Conservation (phyloP, 1,140 invertebrate species). For the Aporrectodea caliginosa region DNA sequence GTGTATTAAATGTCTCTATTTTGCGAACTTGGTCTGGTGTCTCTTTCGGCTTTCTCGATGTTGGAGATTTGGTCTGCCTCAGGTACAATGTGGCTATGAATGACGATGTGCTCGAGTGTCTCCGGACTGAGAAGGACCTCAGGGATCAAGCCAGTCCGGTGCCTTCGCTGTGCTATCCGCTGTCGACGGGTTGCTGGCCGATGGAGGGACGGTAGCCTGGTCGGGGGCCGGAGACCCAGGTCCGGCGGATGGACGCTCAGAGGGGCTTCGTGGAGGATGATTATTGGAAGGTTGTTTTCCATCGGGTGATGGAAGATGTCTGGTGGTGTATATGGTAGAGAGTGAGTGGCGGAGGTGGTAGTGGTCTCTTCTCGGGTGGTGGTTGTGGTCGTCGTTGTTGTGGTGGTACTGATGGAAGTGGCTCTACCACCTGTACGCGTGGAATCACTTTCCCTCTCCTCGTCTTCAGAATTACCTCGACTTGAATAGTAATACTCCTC, state of each 20-base stretch:
- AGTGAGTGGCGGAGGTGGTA: not conserved
- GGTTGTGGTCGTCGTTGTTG: constrained; percentile 3
- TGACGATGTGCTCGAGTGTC: not conserved
- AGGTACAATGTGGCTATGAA: not conserved
- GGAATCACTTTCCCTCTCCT: no score
- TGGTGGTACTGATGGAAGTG: not conserved
- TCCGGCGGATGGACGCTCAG: not conserved
- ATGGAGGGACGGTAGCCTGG: not conserved
- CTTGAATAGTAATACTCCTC: no score
- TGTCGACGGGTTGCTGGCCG: not conserved
- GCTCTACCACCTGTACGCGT: no score
- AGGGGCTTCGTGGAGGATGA: constrained; percentile 12
- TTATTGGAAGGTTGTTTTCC: not conserved
- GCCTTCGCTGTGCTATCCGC: not conserved
- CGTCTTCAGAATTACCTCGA: no score
- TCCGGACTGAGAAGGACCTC: not conserved
- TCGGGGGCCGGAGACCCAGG: not conserved
- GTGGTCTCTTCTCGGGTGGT: not conserved
- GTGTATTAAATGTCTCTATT: no score
- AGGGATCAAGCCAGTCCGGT: not conserved
- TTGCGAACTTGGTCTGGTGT: no score
- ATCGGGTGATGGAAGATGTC: not conserved
- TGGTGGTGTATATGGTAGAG: no score
- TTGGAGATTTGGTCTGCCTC: not conserved
- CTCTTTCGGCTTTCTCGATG: not conserved